Base-by-base conservation (phyloP, 2,888 invertebrate genomes). In the Mesoligia furuncula region DNA sequence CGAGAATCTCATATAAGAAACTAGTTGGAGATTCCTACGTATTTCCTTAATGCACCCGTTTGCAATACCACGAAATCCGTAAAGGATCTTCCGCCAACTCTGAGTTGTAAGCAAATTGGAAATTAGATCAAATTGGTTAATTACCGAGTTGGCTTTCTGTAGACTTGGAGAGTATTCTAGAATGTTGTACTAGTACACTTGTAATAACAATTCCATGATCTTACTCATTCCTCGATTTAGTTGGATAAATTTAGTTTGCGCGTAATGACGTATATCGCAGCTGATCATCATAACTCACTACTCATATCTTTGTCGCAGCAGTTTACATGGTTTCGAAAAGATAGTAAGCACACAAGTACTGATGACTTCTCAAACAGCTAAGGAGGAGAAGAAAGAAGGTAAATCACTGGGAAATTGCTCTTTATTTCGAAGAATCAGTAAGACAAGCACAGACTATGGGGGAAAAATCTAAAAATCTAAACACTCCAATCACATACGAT, bases 61-160 rank as follows among this genome's bases (percentile, higher is more conserved):
- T 78, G 83, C 87, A 84, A 81, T 85, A 85, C 83, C 77, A 75
- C 81, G 79, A 87, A 88, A 88, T 87, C 77, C 76, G 85, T 68
- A 77, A 80, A 86, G 87, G 81, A 87, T 89, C 81, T 84, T 80
- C 75, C 77, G 69, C 80, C 78, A 86, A 79, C 81, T 81, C 69
- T 31, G 77, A 85, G 69, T 84, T 85, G 81, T 88, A 81, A 87
- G 83, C 86, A 84, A 86, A 87, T 82, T 87, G 83, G 75, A 88
- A 82, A 85, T 88, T 88, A 87, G 82, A 84, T 78, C 81, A n/a
- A n/a, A n/a, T n/a, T n/a, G 75, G 89, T 81, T 85, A 84, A 88
- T 87, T 84, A 78, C 77, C 24, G 67, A 87, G 79, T 79, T 77
- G 77, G 87, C 72, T 87, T 80, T 81, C 85, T 76, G 64, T 59